Conservation (phyloP, 2,797 vertebrate genomes). For the Silurus aristotelis region DNA sequence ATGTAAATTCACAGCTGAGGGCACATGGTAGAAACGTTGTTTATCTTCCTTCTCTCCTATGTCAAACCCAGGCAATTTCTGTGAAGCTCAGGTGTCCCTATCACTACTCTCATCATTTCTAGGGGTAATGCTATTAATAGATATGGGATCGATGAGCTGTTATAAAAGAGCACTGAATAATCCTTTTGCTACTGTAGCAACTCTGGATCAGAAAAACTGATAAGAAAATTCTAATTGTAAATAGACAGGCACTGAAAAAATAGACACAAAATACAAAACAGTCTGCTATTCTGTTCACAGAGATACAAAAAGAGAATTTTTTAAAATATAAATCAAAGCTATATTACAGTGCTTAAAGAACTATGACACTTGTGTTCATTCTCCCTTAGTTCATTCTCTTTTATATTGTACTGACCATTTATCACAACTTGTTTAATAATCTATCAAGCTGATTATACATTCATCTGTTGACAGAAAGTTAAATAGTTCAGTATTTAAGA, state of each 20-base stretch:
- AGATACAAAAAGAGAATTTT: conserved; percentile 35
- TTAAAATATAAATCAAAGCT: conserved; percentile 26
- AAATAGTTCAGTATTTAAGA: conserved; percentile 13
- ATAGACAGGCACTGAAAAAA: conserved; percentile 50
- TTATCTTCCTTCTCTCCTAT: conserved; percentile 11
- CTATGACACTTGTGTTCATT: conserved; percentile 12
- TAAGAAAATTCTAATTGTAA: conserved; percentile 47
- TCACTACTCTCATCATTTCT: conserved; percentile 25
- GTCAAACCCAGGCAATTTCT: background rate
- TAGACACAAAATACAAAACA: conserved; percentile 40
- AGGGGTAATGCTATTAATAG: conserved; percentile 38
- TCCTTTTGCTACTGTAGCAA: background rate
- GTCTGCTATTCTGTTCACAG: conserved; percentile 33
- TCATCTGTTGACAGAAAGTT: conserved; percentile 28
- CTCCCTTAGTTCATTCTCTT: conserved; percentile 10
- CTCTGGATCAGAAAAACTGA: conserved; percentile 1
- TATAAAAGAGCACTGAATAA: conserved; percentile 11
- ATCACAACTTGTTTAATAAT: conserved; percentile 28
- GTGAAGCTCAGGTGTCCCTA: conserved; percentile 31
- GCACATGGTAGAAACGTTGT: conserved; percentile 10
- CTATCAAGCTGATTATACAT: conserved; percentile 20
- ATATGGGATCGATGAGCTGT: conserved; percentile 27
- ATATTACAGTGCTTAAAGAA: conserved; percentile 36
- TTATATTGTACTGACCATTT: background rate
- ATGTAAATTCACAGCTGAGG: background rate